Evolutionary conservation across 92 coral and sea anemone genomes (phyloP), one percentile per base, ranked within the genome.

Genomic region (Anthopleura xanthogrammica): DNA sequence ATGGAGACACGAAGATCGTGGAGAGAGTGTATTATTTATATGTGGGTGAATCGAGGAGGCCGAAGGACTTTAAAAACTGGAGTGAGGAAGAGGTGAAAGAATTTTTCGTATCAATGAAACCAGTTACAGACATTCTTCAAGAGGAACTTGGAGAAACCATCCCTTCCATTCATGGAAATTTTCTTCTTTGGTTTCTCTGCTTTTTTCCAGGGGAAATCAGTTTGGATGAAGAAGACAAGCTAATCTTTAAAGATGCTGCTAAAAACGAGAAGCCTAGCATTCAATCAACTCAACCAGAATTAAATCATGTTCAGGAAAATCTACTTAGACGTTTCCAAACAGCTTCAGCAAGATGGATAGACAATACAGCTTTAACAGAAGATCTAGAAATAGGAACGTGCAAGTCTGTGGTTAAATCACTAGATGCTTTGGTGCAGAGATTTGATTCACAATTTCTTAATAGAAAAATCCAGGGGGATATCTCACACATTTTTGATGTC

Each of bases 151-250:
- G 93, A 4, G 87, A 82, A 23, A 89, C 87, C 17, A 39, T 48
- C 12, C 62, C 83, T 8, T 77, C 79, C 11, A 78, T 90, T n/a
- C 40, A 90, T 48, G 74, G 60, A 46, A 40, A 12, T 57, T 90
- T 90, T 70, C 87, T 90, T 19, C 19, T 90, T 68, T 90, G 91
- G 93, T 77, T 90, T 19, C 87, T 77, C 70, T 84, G 17, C 79
- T 81, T 84, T 20, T 90, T 90, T 52, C 93, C 93, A 12, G 50
- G 62, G 23, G 54, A 58, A 14, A 58, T 16, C 0, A 58, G 64
- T 4, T 14, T 58, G 5, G 17, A 58, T 19, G 64, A 58, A 58
- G 64, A 58, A 58, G 64, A 58, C 22, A 58, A 19, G n/a, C 64
- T 58, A 6, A 5, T 12, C 64, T 58, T 58, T 3, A 58, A 58